Percentiles rank a stretch among this genome's conserved stretches.
Evolutionary conservation across 2,888 invertebrate species (phyloP).

Genomic region (Harmothoe impar): DNA sequence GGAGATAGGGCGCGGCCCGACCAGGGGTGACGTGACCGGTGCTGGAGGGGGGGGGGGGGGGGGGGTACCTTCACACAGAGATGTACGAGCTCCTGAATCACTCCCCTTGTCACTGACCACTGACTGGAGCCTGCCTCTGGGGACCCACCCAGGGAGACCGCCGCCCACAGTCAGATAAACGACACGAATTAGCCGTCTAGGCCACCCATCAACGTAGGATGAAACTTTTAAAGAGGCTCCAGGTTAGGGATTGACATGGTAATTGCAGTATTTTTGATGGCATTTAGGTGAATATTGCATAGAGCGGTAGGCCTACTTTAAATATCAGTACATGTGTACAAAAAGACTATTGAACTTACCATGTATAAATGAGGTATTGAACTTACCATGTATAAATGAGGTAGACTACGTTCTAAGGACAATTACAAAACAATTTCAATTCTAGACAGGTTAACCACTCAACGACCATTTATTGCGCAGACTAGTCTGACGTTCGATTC

Average conservation of each 20-base stretch:
- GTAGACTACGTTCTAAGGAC: too few species aligned
- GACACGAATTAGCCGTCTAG: background rate
- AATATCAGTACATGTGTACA: too few species aligned
- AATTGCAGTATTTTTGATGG: background rate
- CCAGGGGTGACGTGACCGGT: conserved; percentile 8
- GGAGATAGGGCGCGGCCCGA: conserved; percentile 11
- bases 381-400: too few species aligned
- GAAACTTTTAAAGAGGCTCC: background rate
- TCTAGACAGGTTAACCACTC: too few species aligned
- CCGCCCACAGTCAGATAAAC: conserved; percentile 11
- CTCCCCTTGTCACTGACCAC: conserved; percentile 47
- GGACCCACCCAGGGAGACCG: background rate
- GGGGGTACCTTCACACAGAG: background rate
- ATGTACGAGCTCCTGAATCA: conserved; percentile 27
- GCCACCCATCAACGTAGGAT: background rate
- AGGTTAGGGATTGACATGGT: background rate
- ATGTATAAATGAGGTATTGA: too few species aligned
- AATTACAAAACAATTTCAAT: too few species aligned
- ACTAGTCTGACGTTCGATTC: too few species aligned
- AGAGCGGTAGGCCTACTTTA: too few species aligned
- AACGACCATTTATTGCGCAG: too few species aligned
- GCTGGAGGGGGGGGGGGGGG: background rate
- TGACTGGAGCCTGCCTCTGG: background rate
- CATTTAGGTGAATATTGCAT: too few species aligned
- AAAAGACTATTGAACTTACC: too few species aligned